Conservation (phyloP, 53 echinoderm and acorn worm species). For the Apostichopus leukothele region DNA sequence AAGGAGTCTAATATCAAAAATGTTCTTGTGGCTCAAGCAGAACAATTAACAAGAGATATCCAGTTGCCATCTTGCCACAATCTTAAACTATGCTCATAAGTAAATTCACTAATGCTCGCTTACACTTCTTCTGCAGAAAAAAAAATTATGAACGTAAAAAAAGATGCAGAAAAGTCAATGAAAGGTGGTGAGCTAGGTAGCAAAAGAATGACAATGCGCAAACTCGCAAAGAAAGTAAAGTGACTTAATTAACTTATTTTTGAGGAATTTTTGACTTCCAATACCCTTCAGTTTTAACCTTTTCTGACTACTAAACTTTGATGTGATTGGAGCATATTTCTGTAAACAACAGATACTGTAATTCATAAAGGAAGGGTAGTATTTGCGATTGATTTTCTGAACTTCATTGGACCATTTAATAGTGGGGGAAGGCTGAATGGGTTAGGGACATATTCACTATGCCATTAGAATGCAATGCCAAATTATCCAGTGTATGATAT, state of each 20-base stretch:
- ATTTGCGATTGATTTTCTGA: too few relatives aligned
- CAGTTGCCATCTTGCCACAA: conserved; percentile 32
- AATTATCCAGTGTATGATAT: too few relatives aligned
- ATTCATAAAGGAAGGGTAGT: too few relatives aligned
- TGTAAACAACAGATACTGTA: too few relatives aligned
- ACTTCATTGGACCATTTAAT: too few relatives aligned
- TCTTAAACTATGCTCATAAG: conserved; percentile 31
- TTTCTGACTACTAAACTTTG: too few relatives aligned
- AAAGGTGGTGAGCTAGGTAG: conserved; percentile 39
- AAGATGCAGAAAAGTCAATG: not conserved
- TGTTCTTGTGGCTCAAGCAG: conserved; percentile 30
- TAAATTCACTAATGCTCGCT: conserved; percentile 43
- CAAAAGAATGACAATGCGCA: conserved; percentile 45
- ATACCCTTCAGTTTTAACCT: too few relatives aligned
- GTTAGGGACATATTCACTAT: too few relatives aligned
- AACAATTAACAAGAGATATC: conserved; percentile 35
- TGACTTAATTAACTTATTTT: not conserved
- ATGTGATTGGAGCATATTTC: too few relatives aligned
- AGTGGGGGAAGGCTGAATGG: too few relatives aligned
- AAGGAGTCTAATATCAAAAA: conserved; percentile 30
- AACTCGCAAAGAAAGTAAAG: conserved; percentile 25
- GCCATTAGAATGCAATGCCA: too few relatives aligned
- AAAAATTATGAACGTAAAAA: not conserved
- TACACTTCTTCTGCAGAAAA: conserved; percentile 50
- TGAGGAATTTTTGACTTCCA: not conserved